Percentiles rank a stretch among this genome's conserved stretches.
Evolutionary conservation across 1,140 invertebrate genomes (phyloP).

Genomic region (Heterodera carotae): DNA sequence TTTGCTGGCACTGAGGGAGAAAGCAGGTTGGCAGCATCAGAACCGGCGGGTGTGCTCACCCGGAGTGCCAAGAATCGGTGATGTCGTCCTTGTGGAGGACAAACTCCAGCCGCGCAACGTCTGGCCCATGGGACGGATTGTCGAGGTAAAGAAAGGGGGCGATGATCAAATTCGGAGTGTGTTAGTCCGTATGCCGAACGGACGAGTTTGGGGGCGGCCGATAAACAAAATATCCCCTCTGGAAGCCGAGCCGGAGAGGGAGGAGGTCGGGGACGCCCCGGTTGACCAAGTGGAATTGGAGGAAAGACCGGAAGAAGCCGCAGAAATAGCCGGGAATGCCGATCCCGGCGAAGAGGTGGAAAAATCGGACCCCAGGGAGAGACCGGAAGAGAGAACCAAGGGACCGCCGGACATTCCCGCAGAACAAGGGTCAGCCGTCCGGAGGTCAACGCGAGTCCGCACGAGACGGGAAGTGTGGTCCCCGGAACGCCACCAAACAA

Average conservation of each 20-base stretch:
- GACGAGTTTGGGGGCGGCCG: background rate
- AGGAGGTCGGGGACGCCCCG: no score
- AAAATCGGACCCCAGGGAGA: no score
- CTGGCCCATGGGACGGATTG: slow-evolving; percentile 15
- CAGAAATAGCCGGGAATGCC: no score
- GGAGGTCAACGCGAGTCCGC: no score
- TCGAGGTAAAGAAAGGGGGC: background rate
- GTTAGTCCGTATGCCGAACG: background rate
- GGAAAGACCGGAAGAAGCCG: no score
- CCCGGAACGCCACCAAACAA: no score
- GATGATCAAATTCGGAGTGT: background rate
- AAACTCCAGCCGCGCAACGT: slow-evolving; percentile 13
- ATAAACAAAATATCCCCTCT: slow-evolving; percentile 2
- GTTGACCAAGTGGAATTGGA: no score
- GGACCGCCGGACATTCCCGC: no score
- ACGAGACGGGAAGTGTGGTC: no score
- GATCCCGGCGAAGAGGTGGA: no score
- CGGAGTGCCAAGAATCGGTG: background rate
- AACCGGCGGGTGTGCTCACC: background rate
- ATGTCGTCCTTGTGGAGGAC: slow-evolving; percentile 25
- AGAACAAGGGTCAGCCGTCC: no score
- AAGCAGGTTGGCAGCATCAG: background rate
- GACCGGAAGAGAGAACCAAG: no score
- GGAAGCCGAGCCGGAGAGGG: background rate
- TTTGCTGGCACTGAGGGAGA: slow-evolving; percentile 6